Evolutionary conservation across 1,140 invertebrate genomes (phyloP), one percentile per base, ranked within the genome.

Genomic region (Piezodorus guildinii): DNA sequence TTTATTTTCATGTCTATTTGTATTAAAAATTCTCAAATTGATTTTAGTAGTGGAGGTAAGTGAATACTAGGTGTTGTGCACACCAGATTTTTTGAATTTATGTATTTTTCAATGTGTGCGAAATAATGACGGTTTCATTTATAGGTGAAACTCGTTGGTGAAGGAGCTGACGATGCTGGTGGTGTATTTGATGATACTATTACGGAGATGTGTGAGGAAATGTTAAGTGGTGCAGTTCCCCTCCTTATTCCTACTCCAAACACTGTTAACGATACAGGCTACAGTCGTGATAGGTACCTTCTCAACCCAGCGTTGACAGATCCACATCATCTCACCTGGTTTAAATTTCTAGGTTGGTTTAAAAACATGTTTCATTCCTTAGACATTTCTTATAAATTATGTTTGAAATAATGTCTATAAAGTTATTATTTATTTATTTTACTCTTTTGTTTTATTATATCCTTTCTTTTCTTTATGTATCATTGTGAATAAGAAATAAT

Each of bases 141-240:
- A 0, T 59, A 74, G 74, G 78, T 81, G 19, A 81, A 81, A 72
- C 70, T 81, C 12, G 72, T 83, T 14, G 83, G 83, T 0, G 84
- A 86, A 73, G 84, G 83, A 4, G 84, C 84, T 6, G 84, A 85
- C 72, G 84, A 85, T 76, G 83, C 83, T 19, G 79, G 83, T 0
- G 83, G 83, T 19, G 84, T 85, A 15, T 86, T 85, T 76, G 84
- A 85, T 73, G 84, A 85, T 71, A 85, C 83, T 2, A 84, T 86
- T 34, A 85, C 83, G 4, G 82, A 85, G 71, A 85, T 85, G 81
- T 85, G 83, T 69, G 74, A 79, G 67, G 81, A 83, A 73, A 75
- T 83, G 14, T 73, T 75, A 17, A 75, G 72, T 17, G 78, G 77
- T 5, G 70, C 72, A 5, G 77, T 83, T 1, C 78, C 79, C 25